A percentile compares a stretch with the other conserved stretches of the same genome.
These are phyloP conservation scores for human (Homo sapiens) DNA, from an alignment of 2,113 vertebrate genomes.

Conservation along the genomic window GRCh38 chr16:8744501-8745000, in stretches of 20 bases:
- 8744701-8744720: no score
- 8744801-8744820: no score
- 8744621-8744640: neutral
- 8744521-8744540: neutral
- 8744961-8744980: neutral
- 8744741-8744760: no score
- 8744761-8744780: no score
- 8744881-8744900: neutral
- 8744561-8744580: neutral
- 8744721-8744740: fast-evolving
- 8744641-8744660: neutral
- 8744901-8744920: neutral
- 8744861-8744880: neutral
- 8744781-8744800: no score
- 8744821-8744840: neutral
- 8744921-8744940: neutral
- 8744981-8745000: neutral
- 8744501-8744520: neutral
- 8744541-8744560: neutral
- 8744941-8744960: neutral
- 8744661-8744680: no score
- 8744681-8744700: no score
- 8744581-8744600: neutral
- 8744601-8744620: neutral
- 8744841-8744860: neutral